phyloP scores from a whole-genome alignment of 2,797 vertebrate species.

The Pseudomugil gertrudae region DNA sequence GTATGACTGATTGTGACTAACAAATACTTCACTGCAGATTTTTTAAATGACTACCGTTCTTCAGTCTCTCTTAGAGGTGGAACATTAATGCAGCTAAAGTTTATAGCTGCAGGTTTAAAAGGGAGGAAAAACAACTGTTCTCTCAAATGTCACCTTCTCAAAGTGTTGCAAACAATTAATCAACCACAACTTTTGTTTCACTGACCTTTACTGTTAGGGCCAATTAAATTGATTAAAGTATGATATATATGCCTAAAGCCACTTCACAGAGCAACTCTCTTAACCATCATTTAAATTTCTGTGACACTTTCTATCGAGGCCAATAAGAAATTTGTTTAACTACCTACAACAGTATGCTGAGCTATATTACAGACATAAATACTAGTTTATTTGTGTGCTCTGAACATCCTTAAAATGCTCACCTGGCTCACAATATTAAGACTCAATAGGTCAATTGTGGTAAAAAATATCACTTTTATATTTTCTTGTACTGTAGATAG shows the following conservation, averaged over 20 bases:
- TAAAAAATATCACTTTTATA: not conserved
- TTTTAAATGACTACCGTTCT: not conserved
- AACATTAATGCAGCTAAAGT: constrained; percentile 1
- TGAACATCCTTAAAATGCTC: constrained; percentile 1
- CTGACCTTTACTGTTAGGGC: constrained; percentile 60
- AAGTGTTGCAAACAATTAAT: constrained; percentile 52
- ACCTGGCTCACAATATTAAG: not conserved
- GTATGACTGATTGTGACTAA: constrained; percentile 44
- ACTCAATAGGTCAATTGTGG: not conserved
- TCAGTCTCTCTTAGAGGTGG: not conserved
- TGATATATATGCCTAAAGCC: constrained; percentile 29
- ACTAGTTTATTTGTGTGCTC: not conserved
- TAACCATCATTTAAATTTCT: constrained; percentile 47
- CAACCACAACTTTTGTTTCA: constrained; percentile 44
- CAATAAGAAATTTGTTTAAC: constrained; percentile 30
- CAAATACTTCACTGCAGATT: constrained; percentile 23
- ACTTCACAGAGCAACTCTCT: constrained; percentile 17
- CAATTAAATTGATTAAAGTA: constrained; percentile 62
- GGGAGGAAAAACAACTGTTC: constrained; percentile 12
- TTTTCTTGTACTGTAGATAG: not conserved
- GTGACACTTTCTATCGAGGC: constrained; percentile 39
- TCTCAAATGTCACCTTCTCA: constrained; percentile 55
- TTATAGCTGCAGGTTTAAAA: constrained; percentile 6
- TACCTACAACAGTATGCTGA: constrained; percentile 23
- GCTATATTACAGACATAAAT: constrained; percentile 20